These are phyloP conservation scores for Drosophila acutilabella DNA, from an alignment of 2,888 invertebrate species.

Conservation along the genomic window DNA sequence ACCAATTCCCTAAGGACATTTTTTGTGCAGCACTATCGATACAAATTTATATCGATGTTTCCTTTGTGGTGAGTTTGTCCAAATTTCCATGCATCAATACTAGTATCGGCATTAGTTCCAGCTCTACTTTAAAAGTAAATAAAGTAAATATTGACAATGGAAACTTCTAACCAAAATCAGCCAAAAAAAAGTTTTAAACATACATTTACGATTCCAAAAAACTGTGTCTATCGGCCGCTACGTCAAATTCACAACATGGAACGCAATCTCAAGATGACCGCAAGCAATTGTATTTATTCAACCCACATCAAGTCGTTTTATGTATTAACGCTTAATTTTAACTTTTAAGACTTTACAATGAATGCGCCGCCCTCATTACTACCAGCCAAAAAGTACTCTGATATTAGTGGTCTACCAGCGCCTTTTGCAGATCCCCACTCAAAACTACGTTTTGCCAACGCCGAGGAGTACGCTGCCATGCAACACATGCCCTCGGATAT, in stretches of 20 bases:
- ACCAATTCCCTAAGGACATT: too few relatives aligned
- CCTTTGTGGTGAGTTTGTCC: too few relatives aligned
- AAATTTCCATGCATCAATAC: too few relatives aligned
- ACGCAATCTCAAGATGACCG: conserved; percentile 45
- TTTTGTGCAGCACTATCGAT: too few relatives aligned
- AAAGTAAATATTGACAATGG: conserved; percentile 23
- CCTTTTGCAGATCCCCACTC: conserved; percentile 96
- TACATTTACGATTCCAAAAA: conserved; percentile 56
- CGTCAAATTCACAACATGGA: conserved; percentile 68
- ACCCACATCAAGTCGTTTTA: conserved; percentile 2
- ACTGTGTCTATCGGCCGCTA: conserved; percentile 63
- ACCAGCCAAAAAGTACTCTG: conserved; percentile 97
- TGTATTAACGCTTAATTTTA: conserved; percentile 7
- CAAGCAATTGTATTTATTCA: conserved; percentile 45
- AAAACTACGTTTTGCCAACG: conserved; percentile 92
- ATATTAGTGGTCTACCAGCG: conserved; percentile 94
- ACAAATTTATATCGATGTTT: too few relatives aligned
- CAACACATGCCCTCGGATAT: conserved; percentile 95
- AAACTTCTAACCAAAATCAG: conserved; percentile 14
- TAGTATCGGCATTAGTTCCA: too few relatives aligned
- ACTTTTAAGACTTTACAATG: conserved; percentile 91
- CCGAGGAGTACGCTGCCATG: conserved; percentile 95
- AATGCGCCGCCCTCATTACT: conserved; percentile 96
- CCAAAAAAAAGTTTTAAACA: conserved; percentile 52
- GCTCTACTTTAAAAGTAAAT: too few relatives aligned